Base-by-base conservation (phyloP, 2,797 vertebrate species). In the Silurus aristotelis region DNA sequence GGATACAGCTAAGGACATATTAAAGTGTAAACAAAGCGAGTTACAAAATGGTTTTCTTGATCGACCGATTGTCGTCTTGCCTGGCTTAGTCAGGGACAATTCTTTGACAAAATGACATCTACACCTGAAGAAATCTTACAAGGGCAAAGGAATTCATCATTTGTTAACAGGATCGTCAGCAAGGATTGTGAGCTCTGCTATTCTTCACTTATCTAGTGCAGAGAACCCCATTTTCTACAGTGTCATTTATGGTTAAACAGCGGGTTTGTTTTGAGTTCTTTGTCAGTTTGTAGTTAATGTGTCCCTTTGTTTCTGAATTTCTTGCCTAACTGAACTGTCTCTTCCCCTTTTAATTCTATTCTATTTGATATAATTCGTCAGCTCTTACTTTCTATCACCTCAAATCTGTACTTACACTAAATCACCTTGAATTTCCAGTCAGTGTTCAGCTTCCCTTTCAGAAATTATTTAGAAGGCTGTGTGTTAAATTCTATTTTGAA, bases 401-500 rank as follows among this genome's bases (percentile, higher is more conserved):
- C 86, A 80, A 89, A 86, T 82, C 89, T 89, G 91, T 92, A 90
- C 88, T 91, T 93, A 87, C 63, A 77, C 63, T 87, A 92, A 88
- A 88, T 90, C 91, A 87, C 90, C 83, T 10, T 71, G 89, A 91
- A 93, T 92, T 91, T 91, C 92, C 86, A 48, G 82, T 83, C 92
- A 91, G 91, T 89, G 87, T 87, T 88, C 85, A 66, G 85, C 90
- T 89, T 89, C 90, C 87, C 88, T 89, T 91, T 89, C 91, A 90
- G 92, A 91, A 91, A 89, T 92, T 89, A 90, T 90, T 25, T 89
- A 92, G 91, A 95, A 94, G 85, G 90, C 89, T 93, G 94, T 90
- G 92, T 95, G 95, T 95, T 94, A 94, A 94, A 94, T 93, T 96
- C 95, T 96, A 94, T 95, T 96, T 96, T 96, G 92, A 96, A 92